Conservation (phyloP, 2,113 vertebrate genomes). For the Periophthalmodon schlosseri region DNA sequence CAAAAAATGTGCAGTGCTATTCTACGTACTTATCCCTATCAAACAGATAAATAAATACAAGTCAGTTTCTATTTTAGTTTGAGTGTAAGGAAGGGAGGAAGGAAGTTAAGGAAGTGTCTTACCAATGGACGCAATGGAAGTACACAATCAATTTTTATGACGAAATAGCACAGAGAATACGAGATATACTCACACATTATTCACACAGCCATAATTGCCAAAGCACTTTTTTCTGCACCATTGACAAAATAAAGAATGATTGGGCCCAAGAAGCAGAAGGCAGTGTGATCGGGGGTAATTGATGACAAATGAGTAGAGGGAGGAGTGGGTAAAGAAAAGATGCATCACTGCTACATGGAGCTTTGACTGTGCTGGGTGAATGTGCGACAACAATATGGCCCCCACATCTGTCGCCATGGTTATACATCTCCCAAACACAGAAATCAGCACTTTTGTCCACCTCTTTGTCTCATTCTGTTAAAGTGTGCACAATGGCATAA, state of each 20-base stretch:
- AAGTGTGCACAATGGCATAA: not conserved
- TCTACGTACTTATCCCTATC: too few relatives aligned
- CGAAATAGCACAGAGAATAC: not conserved
- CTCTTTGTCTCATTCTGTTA: slow-evolving; percentile 9
- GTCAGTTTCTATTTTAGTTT: too few relatives aligned
- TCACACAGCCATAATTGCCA: not conserved
- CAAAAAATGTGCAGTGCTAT: too few relatives aligned
- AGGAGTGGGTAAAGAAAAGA: slow-evolving; percentile 34
- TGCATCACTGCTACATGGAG: slow-evolving; percentile 45
- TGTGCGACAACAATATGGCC: slow-evolving; percentile 19
- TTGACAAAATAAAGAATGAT: slow-evolving; percentile 52
- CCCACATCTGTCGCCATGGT: slow-evolving; percentile 18
- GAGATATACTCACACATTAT: not conserved
- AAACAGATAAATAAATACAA: too few relatives aligned
- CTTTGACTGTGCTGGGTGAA: slow-evolving; percentile 10
- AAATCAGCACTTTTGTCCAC: not conserved
- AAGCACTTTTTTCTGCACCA: not conserved
- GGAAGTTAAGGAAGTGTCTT: too few relatives aligned
- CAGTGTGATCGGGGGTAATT: slow-evolving; percentile 53
- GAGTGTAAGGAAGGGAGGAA: too few relatives aligned
- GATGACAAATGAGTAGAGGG: slow-evolving; percentile 25
- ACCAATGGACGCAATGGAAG: too few relatives aligned
- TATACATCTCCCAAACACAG: slow-evolving; percentile 8
- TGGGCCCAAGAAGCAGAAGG: slow-evolving; percentile 37
- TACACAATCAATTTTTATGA: not conserved